These are phyloP conservation scores for Tribolium madens DNA, from an alignment of 1,140 invertebrate species.

Conservation along the genomic window DNA sequence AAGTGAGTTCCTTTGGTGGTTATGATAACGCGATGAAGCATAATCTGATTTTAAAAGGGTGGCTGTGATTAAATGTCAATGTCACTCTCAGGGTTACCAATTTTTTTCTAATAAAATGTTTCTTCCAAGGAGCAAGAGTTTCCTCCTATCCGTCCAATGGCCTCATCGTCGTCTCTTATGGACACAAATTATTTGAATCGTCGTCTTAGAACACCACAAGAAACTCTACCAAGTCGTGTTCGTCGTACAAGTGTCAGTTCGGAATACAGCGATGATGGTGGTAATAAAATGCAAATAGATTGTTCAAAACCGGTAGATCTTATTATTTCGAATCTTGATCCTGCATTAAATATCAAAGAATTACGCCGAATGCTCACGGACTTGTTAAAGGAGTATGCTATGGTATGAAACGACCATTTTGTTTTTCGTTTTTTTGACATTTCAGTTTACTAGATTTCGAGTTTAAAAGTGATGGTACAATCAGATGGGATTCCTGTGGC, in stretches of 20 bases:
- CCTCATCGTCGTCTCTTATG: conserved; percentile 33
- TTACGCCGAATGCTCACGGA: conserved; percentile 76
- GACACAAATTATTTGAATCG: conserved; percentile 45
- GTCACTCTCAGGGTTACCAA: too few species aligned
- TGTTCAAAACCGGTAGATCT: conserved; percentile 71
- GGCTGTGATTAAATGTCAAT: background rate
- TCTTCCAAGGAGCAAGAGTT: conserved; percentile 1
- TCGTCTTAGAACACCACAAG: conserved; percentile 46
- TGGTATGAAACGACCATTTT: conserved; percentile 67
- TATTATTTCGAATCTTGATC: conserved; percentile 82
- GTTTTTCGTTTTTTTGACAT: background rate
- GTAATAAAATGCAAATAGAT: conserved; percentile 5
- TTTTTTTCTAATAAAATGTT: too few species aligned
- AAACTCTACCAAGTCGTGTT: conserved; percentile 34
- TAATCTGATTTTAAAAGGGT: conserved; percentile 21
- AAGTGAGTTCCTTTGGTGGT: conserved; percentile 9
- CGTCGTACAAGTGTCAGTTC: conserved; percentile 52
- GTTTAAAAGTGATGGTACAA: conserved; percentile 75
- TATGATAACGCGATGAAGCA: conserved; percentile 24
- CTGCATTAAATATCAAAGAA: conserved; percentile 78
- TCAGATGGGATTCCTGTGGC: conserved; percentile 78
- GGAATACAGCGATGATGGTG: conserved; percentile 55
- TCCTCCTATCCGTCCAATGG: conserved; percentile 31
- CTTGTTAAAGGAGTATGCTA: conserved; percentile 78
- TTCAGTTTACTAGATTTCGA: conserved; percentile 70